phyloP scores from a whole-genome alignment of 2,113 vertebrate genomes.

The Apteryx owenii region DNA sequence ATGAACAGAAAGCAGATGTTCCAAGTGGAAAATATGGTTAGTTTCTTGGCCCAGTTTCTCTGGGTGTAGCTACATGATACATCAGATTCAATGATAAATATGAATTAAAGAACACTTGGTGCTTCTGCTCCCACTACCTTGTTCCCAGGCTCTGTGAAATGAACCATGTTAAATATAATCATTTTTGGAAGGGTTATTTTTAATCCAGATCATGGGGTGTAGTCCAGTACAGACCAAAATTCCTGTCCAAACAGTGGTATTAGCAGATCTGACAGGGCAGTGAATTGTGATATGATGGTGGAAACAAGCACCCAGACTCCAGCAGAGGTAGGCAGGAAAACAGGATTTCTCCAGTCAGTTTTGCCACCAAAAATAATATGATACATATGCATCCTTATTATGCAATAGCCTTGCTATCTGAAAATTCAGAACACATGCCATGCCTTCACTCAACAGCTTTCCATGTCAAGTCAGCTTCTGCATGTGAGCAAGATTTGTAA shows the following conservation, averaged over 20 bases:
- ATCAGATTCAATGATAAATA: not conserved
- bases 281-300: not conserved
- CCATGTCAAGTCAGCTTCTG: not conserved
- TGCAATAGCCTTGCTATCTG: not conserved
- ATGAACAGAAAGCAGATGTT: not conserved
- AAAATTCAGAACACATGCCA: not conserved
- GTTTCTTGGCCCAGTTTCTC: not conserved
- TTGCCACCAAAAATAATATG: not conserved
- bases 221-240: not conserved
- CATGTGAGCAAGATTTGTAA: not conserved
- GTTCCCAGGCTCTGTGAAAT: not conserved
- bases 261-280: not conserved
- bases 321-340: not conserved
- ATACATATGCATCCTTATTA: not conserved
- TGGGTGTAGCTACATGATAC: not conserved
- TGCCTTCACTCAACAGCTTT: not conserved
- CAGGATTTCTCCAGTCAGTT: not conserved
- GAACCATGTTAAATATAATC: not conserved
- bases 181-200: conserved; percentile 41
- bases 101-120: not conserved
- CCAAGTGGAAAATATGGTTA: not conserved
- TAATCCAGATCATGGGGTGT: not conserved
- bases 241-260: not conserved
- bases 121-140: not conserved
- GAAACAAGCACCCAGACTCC: not conserved